Evolutionary conservation across 1,140 invertebrate genomes (phyloP), one percentile per base, ranked within the genome.

Genomic region (Aphelinus certus): DNA sequence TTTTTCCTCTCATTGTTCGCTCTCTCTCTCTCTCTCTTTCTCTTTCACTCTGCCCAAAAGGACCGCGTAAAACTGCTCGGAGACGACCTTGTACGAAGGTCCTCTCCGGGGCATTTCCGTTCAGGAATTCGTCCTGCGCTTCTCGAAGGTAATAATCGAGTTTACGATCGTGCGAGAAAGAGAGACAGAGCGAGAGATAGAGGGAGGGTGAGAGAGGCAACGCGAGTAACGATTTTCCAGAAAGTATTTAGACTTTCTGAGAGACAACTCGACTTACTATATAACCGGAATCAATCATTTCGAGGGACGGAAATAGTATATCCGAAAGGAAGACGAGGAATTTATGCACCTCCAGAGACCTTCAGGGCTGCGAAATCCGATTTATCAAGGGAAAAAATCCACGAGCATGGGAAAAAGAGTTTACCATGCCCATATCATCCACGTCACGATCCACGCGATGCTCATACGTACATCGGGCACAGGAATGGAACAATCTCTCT

Each of bases 61-160:
- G 7, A 57, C 7, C 55, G 26, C 58, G 43, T 42, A 42, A 10
- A 55, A 65, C 26, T 26, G 26, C 26, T 26, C 51, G 45, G 51
- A 72, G 62, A 72, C 53, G 62, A 72, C 62, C 62, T 72, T 65
- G 71, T 53, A 57, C 45, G 71, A 72, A 72, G 61, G 61, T 72
- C 62, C 55, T 65, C 71, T 9, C 55, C 42, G 43, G 26, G 26
- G 70, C 55, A 63, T 71, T 71, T 71, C 61, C 57, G 69, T 61
- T 49, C 10, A 55, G 71, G 47, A 57, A 64, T 43, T 49, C 26
- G 53, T 72, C 63, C 43, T 72, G 51, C 48, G 26, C 49, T 53
- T 62, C 49, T 45, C 49, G 26, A 6, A 43, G 42, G 7, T 56
- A 47, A 56, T 71, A 71, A 71, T 71, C 63, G 63, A 71, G 60